Evolutionary conservation across 2,113 vertebrate genomes (phyloP).

Genomic region (Muntiacus reevesi): DNA sequence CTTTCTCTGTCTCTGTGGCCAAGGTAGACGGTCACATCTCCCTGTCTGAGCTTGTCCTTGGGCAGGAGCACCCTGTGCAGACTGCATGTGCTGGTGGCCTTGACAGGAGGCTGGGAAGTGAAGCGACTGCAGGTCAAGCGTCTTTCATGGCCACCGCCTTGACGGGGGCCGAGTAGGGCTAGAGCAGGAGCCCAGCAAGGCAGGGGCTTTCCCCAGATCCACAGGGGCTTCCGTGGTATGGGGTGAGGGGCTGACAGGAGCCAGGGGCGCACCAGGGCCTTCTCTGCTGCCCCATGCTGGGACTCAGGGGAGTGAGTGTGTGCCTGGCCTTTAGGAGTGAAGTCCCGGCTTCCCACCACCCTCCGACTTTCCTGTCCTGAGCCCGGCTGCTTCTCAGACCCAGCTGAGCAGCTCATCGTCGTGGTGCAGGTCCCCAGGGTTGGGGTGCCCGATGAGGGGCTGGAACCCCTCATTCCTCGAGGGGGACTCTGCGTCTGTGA

Average conservation of each 20-base stretch:
- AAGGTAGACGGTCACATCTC: neutral
- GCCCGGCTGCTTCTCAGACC: neutral
- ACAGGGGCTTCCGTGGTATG: neutral
- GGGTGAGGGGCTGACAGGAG: neutral
- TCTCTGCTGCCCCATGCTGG: neutral
- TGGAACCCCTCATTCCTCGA: neutral
- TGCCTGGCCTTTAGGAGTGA: neutral
- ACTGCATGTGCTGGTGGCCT: neutral
- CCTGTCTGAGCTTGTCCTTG: neutral
- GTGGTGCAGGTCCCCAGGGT: neutral
- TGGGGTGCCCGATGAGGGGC: neutral
- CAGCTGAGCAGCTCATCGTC: neutral
- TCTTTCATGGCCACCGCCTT: neutral
- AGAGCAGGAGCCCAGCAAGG: neutral
- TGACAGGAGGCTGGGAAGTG: neutral
- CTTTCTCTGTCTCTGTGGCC: neutral
- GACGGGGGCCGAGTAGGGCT: neutral
- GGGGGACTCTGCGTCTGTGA: neutral
- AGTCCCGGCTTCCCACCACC: fast-evolving
- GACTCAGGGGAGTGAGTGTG: neutral
- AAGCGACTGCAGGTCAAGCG: neutral
- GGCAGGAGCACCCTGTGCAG: neutral
- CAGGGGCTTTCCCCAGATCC: neutral
- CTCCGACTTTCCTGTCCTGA: neutral
- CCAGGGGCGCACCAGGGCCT: neutral